Evolutionary conservation across 2,797 vertebrate species (phyloP).

Genomic region (Parambassis ranga): DNA sequence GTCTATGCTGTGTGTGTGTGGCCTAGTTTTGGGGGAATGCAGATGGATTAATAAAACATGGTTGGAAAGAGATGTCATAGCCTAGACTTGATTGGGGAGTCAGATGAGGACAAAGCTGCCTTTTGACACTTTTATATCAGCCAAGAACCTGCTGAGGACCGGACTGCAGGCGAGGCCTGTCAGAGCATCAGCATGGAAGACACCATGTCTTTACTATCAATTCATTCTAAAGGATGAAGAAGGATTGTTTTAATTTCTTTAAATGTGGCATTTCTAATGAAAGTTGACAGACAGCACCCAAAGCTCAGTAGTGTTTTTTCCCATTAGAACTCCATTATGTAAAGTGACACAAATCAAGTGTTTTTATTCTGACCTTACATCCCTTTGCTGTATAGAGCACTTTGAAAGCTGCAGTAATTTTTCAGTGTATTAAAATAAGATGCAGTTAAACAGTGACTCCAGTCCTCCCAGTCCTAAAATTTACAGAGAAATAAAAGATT

Average conservation of each 20-base stretch:
- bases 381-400: slow-evolving; percentile 46
- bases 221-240: background rate
- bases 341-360: slow-evolving; percentile 1
- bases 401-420: slow-evolving; percentile 49
- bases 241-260: too few relatives aligned
- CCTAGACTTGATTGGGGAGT: slow-evolving; percentile 40
- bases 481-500: background rate
- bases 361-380: slow-evolving; percentile 58
- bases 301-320: background rate
- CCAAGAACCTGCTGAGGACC: background rate
- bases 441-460: slow-evolving; percentile 65
- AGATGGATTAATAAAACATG: slow-evolving; percentile 70
- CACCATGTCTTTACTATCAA: background rate
- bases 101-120: slow-evolving; percentile 32
- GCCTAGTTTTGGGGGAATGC: slow-evolving; percentile 65
- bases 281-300: slow-evolving; percentile 5
- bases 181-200: background rate
- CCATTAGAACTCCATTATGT: background rate
- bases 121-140: slow-evolving; percentile 14
- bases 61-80: slow-evolving; percentile 48
- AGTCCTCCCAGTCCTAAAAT: too few relatives aligned
- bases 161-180: background rate
- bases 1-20: slow-evolving; percentile 47
- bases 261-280: slow-evolving; percentile 1
- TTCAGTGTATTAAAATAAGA: slow-evolving; percentile 61